Evolutionary conservation across 2,888 invertebrate genomes (phyloP).

Genomic region (Erebia palarica): DNA sequence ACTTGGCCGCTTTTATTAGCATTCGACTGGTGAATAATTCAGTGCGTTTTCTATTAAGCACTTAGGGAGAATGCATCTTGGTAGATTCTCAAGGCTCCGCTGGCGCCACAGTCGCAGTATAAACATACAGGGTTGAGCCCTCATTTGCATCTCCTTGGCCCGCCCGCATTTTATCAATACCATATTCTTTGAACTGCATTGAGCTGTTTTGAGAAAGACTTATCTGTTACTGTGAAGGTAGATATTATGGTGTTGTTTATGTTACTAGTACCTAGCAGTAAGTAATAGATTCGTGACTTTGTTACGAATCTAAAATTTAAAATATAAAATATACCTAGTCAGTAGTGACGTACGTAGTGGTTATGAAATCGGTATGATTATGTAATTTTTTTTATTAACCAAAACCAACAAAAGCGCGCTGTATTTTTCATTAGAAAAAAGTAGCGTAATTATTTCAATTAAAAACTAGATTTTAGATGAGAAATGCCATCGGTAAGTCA

Average conservation of each 20-base stretch:
- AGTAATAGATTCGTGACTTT: background rate
- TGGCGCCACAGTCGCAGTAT: slow-evolving; percentile 44
- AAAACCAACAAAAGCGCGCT: too few relatives aligned
- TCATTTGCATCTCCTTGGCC: slow-evolving; percentile 63
- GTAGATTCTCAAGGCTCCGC: slow-evolving; percentile 58
- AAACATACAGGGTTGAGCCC: slow-evolving; percentile 50
- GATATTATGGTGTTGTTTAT: background rate
- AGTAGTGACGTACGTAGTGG: background rate
- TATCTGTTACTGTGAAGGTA: background rate
- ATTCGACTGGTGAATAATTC: slow-evolving; percentile 72
- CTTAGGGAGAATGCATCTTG: slow-evolving; percentile 70
- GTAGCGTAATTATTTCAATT: too few relatives aligned
- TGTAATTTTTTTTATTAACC: too few relatives aligned
- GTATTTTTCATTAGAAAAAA: too few relatives aligned
- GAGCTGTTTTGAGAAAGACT: slow-evolving; percentile 11
- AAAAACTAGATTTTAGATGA: too few relatives aligned
- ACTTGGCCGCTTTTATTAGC: slow-evolving; percentile 70
- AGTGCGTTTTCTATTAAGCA: slow-evolving; percentile 71
- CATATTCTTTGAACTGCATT: slow-evolving; percentile 20
- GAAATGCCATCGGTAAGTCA: too few relatives aligned
- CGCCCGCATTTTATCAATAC: slow-evolving; percentile 37
- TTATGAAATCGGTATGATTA: too few relatives aligned
- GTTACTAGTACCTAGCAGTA: too few relatives aligned
- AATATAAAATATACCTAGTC: background rate
- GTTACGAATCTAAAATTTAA: background rate